phyloP scores from a whole-genome alignment of 2,888 invertebrate species.

The Polyommatus icarus region DNA sequence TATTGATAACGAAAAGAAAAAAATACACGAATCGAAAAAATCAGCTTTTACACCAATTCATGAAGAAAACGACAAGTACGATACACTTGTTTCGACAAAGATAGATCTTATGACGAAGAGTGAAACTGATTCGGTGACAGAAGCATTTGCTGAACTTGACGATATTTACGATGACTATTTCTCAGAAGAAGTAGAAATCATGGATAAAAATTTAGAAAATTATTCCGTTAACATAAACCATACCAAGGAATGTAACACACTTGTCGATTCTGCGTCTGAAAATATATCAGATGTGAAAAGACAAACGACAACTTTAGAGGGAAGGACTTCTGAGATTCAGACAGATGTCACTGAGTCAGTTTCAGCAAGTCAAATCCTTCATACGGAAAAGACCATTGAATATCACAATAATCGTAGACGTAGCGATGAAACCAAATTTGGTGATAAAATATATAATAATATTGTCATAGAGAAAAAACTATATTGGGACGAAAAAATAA shows the following conservation, averaged over 20 bases:
- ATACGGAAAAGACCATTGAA: conserved; percentile 44
- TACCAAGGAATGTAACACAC: conserved; percentile 49
- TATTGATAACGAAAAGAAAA: conserved; percentile 45
- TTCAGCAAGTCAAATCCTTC: conserved; percentile 77
- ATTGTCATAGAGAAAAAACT: conserved; percentile 73
- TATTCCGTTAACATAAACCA: conserved; percentile 46
- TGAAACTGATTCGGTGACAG: conserved; percentile 64
- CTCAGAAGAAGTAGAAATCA: conserved; percentile 55
- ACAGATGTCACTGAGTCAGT: conserved; percentile 74
- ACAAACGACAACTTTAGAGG: conserved; percentile 63
- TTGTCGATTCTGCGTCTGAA: conserved; percentile 78
- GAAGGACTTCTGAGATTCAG: conserved; percentile 80
- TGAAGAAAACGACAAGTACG: conserved; percentile 67
- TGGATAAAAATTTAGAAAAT: conserved; percentile 47
- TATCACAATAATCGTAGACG: conserved; percentile 41
- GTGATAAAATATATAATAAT: conserved; percentile 55
- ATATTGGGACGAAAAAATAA: conserved; percentile 76
- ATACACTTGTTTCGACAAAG: conserved; percentile 50
- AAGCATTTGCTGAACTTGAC: conserved; percentile 73
- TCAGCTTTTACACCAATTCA: conserved; percentile 68
- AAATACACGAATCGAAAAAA: conserved; percentile 58
- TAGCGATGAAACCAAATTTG: conserved; percentile 56
- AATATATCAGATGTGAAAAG: conserved; percentile 74
- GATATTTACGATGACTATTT: conserved; percentile 66
- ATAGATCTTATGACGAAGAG: conserved; percentile 47